Evolutionary conservation across 2,113 vertebrate species (phyloP).

Genomic region (Lepidothrix coronata): DNA sequence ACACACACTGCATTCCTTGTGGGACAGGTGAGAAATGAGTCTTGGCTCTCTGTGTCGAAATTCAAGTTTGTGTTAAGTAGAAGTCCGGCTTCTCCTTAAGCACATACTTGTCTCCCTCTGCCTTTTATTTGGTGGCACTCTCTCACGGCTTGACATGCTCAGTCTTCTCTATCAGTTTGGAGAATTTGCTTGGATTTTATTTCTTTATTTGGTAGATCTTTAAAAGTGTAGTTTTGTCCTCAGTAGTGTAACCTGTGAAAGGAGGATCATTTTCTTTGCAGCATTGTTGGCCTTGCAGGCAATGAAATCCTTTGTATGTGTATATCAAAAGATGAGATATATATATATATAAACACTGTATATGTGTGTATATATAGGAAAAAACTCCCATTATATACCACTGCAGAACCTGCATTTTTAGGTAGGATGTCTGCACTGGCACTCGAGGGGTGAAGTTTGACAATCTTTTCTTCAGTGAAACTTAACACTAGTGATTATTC

Average conservation of each 20-base stretch:
- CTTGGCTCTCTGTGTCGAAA: not conserved
- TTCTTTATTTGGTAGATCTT: not conserved
- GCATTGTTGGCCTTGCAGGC: not conserved
- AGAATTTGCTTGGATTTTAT: not conserved
- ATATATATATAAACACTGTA: too few relatives aligned
- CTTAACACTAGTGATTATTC: not conserved
- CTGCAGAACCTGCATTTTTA: not conserved
- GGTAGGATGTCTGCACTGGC: not conserved
- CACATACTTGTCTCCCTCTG: not conserved
- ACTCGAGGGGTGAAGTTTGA: not conserved
- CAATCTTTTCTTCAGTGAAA: not conserved
- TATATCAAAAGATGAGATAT: not conserved
- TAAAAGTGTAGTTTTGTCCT: not conserved
- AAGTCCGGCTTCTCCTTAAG: not conserved
- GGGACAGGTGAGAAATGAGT: not conserved
- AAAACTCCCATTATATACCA: not conserved
- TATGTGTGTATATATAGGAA: not conserved
- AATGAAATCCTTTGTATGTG: not conserved
- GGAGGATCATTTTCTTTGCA: not conserved
- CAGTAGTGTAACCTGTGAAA: not conserved
- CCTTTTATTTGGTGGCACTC: not conserved
- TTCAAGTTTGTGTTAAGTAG: not conserved
- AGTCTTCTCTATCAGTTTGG: not conserved
- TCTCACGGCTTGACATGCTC: not conserved
- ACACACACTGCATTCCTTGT: not conserved